Evolutionary conservation across 2,113 vertebrate species (phyloP).

Genomic region (Astur gentilis): DNA sequence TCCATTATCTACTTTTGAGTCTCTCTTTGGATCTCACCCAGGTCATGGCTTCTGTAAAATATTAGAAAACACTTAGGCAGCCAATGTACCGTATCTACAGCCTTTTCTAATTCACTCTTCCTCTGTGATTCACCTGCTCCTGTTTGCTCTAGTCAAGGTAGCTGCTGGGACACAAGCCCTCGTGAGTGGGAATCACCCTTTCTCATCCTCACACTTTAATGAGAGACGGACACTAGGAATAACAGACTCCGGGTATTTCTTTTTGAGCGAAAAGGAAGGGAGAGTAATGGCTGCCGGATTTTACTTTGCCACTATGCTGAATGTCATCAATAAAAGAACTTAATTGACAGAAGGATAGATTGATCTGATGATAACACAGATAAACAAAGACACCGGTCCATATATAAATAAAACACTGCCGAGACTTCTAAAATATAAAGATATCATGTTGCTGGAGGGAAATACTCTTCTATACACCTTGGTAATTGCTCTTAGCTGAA

Average conservation of each 20-base stretch:
- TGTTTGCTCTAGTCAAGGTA: not conserved
- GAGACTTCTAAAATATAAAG: not conserved
- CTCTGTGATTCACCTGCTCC: conserved; percentile 6
- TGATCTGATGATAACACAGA: not conserved
- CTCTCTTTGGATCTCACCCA: conserved; percentile 27
- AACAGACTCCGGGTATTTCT: not conserved
- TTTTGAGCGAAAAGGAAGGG: not conserved
- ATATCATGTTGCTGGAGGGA: not conserved
- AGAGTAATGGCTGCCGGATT: not conserved
- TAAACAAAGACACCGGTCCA: not conserved
- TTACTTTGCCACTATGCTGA: not conserved
- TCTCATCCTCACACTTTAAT: not conserved
- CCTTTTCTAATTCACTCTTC: conserved; percentile 37
- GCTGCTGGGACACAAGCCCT: not conserved
- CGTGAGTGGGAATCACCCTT: accelerated
- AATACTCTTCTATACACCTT: not conserved
- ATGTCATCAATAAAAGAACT: not conserved
- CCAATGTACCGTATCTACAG: conserved; percentile 38
- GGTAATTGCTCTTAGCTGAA: not conserved
- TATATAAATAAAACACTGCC: not conserved
- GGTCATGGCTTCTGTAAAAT: conserved; percentile 33
- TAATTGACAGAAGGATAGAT: not conserved
- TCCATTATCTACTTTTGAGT: conserved; percentile 19
- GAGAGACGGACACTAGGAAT: not conserved
- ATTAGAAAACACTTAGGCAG: conserved; percentile 54